Evolutionary conservation across 2,113 vertebrate species (phyloP), one percentile per base, ranked within the genome.

Genomic region (Varanus komodoensis): DNA sequence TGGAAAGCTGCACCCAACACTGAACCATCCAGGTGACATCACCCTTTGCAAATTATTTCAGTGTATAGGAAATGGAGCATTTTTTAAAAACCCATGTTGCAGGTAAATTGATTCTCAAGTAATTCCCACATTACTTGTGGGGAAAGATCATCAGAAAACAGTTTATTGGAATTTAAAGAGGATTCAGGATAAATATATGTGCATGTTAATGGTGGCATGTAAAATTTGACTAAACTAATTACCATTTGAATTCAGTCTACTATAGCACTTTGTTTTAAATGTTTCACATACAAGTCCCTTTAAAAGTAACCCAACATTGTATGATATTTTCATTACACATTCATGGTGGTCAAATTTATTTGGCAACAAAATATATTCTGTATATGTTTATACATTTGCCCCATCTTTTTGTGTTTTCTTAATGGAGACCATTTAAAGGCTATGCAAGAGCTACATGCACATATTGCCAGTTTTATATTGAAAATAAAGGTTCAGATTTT

Each of bases 71-170:
- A 73, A 23, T 44, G 27, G 61, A 69, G 74, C 32, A 89, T 71
- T 88, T 19, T 81, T 68, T 27, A 1, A 29, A 15, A 61, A 83
- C 8, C 27, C n/a, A 44, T 8, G 17, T 74, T 54, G 68, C 32
- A 74, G 48, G 50, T 74, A 52, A 54, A 32, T 2, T 82, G 50
- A 32, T 67, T 81, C 71, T 29, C 68, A 29, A 81, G 23, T 32
- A 0, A 32, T 8, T 50, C 75, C 12, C 8, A 3, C 0, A 52
- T 61, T 69, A 2, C 14, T 52, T 0, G 7, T 6, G 38, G 69
- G 25, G 79, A 64, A 90, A 74, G 84, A 68, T 6, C 67, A 23
- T 54, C 54, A 5, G 3, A 88, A 1, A 89, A 87, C 77, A 85
- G 77, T 79, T 90, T 69, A 78, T 44, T 85, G 15, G 34, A 73